phyloP scores from a whole-genome alignment of 92 coral and sea anemone species.

The Meandrina meandrites region DNA sequence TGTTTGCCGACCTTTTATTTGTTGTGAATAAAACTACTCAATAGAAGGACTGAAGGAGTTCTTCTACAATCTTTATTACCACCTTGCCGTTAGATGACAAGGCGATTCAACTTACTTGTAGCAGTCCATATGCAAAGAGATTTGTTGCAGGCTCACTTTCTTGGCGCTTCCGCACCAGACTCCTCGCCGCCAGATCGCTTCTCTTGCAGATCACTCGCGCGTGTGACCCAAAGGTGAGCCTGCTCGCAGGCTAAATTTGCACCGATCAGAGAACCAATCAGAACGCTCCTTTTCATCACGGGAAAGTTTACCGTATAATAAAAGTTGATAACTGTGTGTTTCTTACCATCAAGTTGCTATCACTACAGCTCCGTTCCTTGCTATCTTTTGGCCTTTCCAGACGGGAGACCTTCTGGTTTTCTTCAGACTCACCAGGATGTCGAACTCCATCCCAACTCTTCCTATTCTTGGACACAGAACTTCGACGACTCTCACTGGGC shows the following conservation, averaged over 20 bases:
- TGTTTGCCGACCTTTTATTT: too few species aligned
- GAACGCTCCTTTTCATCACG: neutral
- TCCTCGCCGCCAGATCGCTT: too few species aligned
- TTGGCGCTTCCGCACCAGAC: too few species aligned
- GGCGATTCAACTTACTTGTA: too few species aligned
- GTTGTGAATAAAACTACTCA: too few species aligned
- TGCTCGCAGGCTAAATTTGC: neutral
- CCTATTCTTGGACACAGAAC: constrained; percentile 51
- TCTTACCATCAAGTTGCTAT: constrained; percentile 81
- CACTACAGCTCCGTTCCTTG: constrained; percentile 76
- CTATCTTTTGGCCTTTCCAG: constrained; percentile 43
- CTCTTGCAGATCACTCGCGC: too few species aligned
- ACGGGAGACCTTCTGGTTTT: constrained; percentile 42
- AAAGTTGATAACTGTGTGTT: neutral
- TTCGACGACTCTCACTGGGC: constrained; percentile 24
- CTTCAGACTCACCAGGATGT: constrained; percentile 36
- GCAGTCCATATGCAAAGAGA: too few species aligned
- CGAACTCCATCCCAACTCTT: constrained; percentile 92
- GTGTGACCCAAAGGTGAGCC: too few species aligned
- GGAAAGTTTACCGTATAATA: neutral
- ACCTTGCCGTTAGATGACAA: neutral
- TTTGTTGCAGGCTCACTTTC: too few species aligned
- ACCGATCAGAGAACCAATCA: neutral
- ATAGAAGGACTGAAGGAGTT: too few species aligned
- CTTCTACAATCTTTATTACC: too few species aligned